Conservation (phyloP, 2,797 vertebrate genomes). For the Eurystomus glaucurus region DNA sequence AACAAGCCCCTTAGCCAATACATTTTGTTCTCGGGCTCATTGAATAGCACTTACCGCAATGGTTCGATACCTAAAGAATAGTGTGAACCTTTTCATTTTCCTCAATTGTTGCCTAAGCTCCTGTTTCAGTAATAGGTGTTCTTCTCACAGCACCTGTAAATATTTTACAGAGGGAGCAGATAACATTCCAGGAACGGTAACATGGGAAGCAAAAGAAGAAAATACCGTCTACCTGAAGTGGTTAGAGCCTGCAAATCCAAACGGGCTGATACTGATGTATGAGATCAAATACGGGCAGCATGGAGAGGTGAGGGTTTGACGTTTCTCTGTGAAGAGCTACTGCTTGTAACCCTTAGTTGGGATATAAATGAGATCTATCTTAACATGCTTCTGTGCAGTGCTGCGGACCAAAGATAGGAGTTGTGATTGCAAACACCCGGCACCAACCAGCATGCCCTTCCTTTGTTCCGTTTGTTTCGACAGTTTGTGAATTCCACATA, state of each 20-base stretch:
- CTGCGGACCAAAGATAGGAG: background rate
- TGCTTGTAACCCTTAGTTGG: background rate
- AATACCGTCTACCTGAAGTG: conserved; percentile 92
- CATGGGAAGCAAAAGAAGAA: conserved; percentile 89
- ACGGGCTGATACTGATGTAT: conserved; percentile 96
- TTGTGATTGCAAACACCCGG: background rate
- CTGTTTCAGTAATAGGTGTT: background rate
- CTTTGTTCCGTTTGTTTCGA: background rate
- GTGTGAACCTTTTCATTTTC: background rate
- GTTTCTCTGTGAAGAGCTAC: background rate
- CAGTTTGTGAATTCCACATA: rapidly evolving
- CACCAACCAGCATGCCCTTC: background rate
- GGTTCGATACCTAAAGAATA: background rate
- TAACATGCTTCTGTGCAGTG: background rate
- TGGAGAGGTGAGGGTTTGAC: conserved; percentile 88
- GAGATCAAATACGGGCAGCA: conserved; percentile 94
- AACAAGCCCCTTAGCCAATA: background rate
- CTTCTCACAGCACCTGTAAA: background rate
- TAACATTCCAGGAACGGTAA: conserved; percentile 93
- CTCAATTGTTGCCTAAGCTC: background rate
- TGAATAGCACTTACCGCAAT: background rate
- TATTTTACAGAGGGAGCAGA: conserved; percentile 91
- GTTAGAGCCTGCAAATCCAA: conserved; percentile 91
- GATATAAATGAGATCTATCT: background rate
- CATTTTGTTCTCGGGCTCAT: background rate